Base-by-base conservation (phyloP, 2,888 invertebrate genomes). In the Schizotus pectinicornis region DNA sequence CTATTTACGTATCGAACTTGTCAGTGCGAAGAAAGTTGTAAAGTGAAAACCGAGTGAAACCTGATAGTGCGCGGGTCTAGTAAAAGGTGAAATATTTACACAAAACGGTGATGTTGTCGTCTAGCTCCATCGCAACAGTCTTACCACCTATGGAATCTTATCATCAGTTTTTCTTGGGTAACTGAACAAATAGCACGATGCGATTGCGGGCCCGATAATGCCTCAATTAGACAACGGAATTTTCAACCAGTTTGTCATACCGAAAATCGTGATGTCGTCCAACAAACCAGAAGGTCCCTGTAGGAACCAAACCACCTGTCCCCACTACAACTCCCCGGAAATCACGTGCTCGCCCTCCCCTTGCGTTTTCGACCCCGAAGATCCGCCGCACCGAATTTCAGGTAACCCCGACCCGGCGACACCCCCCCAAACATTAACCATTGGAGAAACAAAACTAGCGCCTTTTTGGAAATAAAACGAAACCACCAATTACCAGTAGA, bases 281-380 rank as follows among this genome's bases (percentile, higher is more conserved):
- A 55, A 48, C 22, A 42, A 61, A 50, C 46, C 13, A 11, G 35
- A 52, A 30, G 1, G 8, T 14, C 3, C 34, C 7, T 31, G 54
- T 31, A 8, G 9, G 7, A 12, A 35, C n/a, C 7, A 45, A 49
- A 31, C 14, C 2, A 12, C 38, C 30, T 42, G 56, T 30, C 37
- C 31, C 9, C 49, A 38, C 12, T 56, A 52, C 36, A 67, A 60
- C 31, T 77, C 76, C 3, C 78, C 78, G 32, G 74, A 74, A 63
- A 79, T 79, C 34, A 75, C 74, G 31, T 79, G 79, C 64, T 79
- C 76, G 3, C 79, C 78, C 0, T 78, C 74, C 9, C 79, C 79
- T 1, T 78, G 79, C 53, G 67, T 77, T 42, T 78, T 73, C 61
- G 78, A 77, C 56, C 63, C 64, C 6, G 63, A 63, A 1, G 34